Conservation (phyloP, 2,797 vertebrate genomes). For the Scolopax bukidnonensis region DNA sequence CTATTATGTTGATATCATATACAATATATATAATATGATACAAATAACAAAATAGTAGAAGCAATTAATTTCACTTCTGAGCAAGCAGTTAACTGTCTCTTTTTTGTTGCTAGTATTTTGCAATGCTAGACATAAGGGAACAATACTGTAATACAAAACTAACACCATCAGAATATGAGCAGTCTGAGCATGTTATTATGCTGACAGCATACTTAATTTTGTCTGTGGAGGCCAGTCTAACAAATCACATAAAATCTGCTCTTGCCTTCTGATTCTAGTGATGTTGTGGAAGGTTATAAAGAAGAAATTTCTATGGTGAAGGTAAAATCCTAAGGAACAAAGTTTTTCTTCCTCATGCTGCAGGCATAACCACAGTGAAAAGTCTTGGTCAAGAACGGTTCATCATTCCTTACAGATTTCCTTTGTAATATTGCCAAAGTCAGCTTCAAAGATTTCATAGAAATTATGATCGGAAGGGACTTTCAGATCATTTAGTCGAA, state of each 20-base stretch:
- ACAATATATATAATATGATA: not conserved
- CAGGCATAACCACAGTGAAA: not conserved
- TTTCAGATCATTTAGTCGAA: not conserved
- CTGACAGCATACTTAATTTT: not conserved
- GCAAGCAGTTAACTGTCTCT: not conserved
- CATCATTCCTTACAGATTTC: slow-evolving; percentile 15
- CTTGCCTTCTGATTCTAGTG: not conserved
- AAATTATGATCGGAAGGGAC: not conserved
- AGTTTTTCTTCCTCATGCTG: not conserved
- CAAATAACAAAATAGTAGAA: not conserved
- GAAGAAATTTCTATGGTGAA: not conserved
- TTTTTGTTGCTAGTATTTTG: not conserved
- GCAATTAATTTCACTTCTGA: not conserved
- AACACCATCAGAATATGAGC: not conserved
- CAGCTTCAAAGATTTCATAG: slow-evolving; percentile 42
- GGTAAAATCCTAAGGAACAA: not conserved
- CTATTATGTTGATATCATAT: not conserved
- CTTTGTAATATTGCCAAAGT: slow-evolving; percentile 46
- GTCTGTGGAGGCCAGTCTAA: not conserved
- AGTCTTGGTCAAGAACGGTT: not conserved
- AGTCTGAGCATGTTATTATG: not conserved
- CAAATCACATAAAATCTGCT: not conserved
- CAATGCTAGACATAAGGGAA: not conserved
- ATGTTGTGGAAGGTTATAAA: not conserved
- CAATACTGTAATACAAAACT: not conserved